phyloP scores from a whole-genome alignment of 1,140 invertebrate species.

The Apis laboriosa region DNA sequence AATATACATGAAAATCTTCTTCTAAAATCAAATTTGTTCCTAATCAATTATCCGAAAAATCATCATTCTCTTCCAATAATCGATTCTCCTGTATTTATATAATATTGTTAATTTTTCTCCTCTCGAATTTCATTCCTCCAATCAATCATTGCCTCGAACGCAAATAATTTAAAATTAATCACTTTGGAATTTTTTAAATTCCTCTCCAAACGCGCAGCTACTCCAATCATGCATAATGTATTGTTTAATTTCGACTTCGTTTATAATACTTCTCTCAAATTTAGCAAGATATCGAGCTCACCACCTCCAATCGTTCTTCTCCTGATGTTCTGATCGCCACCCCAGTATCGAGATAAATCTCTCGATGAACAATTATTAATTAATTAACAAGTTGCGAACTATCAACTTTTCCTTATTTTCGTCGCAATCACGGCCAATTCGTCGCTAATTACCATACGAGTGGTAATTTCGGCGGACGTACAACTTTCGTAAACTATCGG shows the following conservation, averaged over 20 bases:
- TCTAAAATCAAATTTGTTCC: too few species aligned
- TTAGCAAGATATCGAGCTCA: conserved; percentile 18
- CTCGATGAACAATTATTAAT: conserved; percentile 48
- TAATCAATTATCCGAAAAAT: too few species aligned
- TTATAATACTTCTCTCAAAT: conserved; percentile 27
- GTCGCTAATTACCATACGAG: conserved; percentile 36
- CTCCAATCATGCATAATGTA: background rate
- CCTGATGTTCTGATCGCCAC: conserved; percentile 30
- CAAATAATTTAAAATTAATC: background rate
- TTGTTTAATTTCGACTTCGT: conserved; percentile 6
- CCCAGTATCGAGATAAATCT: conserved; percentile 48
- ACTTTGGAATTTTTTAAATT: background rate
- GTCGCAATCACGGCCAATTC: conserved; percentile 32
- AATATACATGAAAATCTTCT: too few species aligned
- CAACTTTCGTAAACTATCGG: conserved; percentile 38
- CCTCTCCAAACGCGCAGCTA: background rate
- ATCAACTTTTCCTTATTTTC: conserved; percentile 30
- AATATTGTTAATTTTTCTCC: too few species aligned
- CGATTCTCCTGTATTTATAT: too few species aligned
- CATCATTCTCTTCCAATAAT: too few species aligned
- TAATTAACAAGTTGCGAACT: conserved; percentile 47
- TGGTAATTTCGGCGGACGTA: conserved; percentile 18
- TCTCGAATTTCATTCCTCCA: background rate
- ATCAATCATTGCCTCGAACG: background rate
- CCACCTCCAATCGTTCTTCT: conserved; percentile 5